Conservation (phyloP, 2,888 invertebrate species). For the Protodeltote pygarga region DNA sequence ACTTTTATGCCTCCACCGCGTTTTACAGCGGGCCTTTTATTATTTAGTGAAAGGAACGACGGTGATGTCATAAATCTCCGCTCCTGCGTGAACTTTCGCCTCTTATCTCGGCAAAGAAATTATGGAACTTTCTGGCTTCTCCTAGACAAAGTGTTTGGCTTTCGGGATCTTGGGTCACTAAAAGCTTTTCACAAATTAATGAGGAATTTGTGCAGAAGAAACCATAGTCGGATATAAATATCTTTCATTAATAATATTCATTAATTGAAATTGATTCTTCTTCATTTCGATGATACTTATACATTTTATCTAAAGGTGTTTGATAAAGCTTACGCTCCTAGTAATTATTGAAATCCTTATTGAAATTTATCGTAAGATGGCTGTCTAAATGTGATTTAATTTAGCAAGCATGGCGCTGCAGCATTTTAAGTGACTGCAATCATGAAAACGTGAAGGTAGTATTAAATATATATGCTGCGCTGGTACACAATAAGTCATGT, state of each 20-base stretch:
- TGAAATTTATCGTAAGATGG: no score
- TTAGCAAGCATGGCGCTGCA: conserved; percentile 30
- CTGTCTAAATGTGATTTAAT: conserved; percentile 31
- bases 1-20: conserved; percentile 84
- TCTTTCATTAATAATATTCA: conserved; percentile 42
- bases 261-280: conserved; percentile 43
- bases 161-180: conserved; percentile 79
- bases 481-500: conserved; percentile 56
- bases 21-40: conserved; percentile 86
- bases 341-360: no score
- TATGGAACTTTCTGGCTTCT: conserved; percentile 85
- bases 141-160: conserved; percentile 86
- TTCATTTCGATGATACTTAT: no score
- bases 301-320: no score
- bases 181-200: conserved; percentile 80
- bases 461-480: conserved; percentile 50
- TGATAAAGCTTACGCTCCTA: no score
- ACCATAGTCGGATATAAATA: conserved; percentile 54
- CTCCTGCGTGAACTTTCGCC: conserved; percentile 86
- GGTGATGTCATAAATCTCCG: conserved; percentile 86
- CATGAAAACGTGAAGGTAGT: conserved; percentile 47
- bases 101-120: conserved; percentile 86
- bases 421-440: conserved; percentile 40
- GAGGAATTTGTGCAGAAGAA: conserved; percentile 60
- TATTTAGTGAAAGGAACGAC: conserved; percentile 87